Conservation (phyloP, 2,888 invertebrate genomes). For the Gandaritis pyraliata region DNA sequence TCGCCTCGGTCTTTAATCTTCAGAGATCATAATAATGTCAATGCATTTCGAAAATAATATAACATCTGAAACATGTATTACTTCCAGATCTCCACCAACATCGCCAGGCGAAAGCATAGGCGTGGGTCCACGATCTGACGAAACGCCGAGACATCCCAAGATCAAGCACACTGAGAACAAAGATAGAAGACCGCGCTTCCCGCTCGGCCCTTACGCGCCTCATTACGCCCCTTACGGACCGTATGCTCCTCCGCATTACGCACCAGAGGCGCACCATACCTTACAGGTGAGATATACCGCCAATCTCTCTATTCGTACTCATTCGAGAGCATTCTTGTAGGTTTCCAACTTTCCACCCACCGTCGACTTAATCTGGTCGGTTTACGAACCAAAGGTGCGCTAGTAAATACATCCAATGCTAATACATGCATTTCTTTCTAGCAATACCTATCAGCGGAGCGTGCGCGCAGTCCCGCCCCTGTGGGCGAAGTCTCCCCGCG, state of each 20-base stretch:
- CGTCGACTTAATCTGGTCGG: too few species aligned
- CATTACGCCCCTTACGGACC: conserved; percentile 77
- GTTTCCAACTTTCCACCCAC: too few species aligned
- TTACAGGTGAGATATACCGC: conserved; percentile 22
- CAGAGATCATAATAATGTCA: too few species aligned
- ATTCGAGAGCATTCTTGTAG: too few species aligned
- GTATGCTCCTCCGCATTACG: conserved; percentile 61
- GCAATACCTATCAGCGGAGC: conserved; percentile 34
- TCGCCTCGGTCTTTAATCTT: too few species aligned
- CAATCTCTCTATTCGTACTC: too few species aligned
- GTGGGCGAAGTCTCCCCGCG: conserved; percentile 52
- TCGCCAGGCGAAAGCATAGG: conserved; percentile 56
- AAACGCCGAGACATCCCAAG: conserved; percentile 71
- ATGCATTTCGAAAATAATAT: too few species aligned
- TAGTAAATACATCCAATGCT: too few species aligned
- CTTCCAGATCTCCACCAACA: conserved; percentile 57
- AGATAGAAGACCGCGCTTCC: conserved; percentile 70
- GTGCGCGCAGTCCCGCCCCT: conserved; percentile 41
- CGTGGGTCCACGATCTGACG: conserved; percentile 49
- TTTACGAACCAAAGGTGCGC: too few species aligned
- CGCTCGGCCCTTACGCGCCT: conserved; percentile 79
- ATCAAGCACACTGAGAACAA: conserved; percentile 79
- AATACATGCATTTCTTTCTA: conserved; percentile 2
- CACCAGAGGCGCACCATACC: conserved; percentile 28
- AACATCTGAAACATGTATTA: background rate